Base-by-base conservation (phyloP, 2,113 vertebrate species). In the Strix aluco region DNA sequence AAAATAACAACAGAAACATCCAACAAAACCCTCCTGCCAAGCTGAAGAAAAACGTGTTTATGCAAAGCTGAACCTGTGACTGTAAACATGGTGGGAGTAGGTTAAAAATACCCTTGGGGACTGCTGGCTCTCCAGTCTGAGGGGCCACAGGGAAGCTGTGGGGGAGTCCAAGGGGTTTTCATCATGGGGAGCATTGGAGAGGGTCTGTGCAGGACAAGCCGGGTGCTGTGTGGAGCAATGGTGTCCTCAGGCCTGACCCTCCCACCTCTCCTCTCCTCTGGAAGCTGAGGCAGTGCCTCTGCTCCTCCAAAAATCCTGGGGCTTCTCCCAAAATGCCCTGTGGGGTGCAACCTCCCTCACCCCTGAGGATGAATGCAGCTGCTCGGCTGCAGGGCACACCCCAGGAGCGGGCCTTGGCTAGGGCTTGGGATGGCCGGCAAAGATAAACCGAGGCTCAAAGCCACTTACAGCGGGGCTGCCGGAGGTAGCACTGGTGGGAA, bases 211-310 rank as follows among this genome's bases (percentile, higher is more conserved):
- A 1, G 47, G 58, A 25, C 9, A 7, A 38, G 57, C 19, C 2
- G 0, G 44, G 49, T 1, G 3, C 44, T 0, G 0, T 22, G 29
- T 0, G 1, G 30, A 42, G 47, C 3, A 2, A 1, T n/a, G 8
- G 11, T 6, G 16, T 40, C 27, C 30, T 38, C 44, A 15, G 36
- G n/a, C 10, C 17, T 1, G 5, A 19, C 38, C 27, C 4, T 74
- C 42, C 29, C 10, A 2, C 17, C 52, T 84, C 30, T 54, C 49
- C 1, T n/a, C 40, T 78, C 34, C 49, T 93, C 44, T 84, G 77
- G 54, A 30, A 71, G 59, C 13, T 20, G 46, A 78, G 36, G 10
- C 23, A 57, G 51, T 1, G 0, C 42, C 25, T 42, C 57, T 18
- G 17, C 11, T 36, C 17, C 32, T 81, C 30, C n/a, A 52, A 57